Evolutionary conservation across 2,888 invertebrate genomes (phyloP), one percentile per base, ranked within the genome.

Genomic region (Macrophya annulata): DNA sequence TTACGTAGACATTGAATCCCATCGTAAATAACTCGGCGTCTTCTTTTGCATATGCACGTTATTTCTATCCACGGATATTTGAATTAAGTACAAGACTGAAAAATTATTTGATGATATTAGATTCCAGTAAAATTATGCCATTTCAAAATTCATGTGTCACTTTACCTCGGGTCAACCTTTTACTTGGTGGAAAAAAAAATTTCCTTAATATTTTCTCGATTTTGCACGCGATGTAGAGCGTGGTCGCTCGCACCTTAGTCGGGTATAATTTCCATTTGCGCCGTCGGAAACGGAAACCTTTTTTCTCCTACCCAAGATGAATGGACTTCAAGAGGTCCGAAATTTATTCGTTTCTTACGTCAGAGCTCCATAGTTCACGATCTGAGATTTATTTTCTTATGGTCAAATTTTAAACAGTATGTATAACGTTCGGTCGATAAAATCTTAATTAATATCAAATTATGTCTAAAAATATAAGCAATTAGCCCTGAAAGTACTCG

Each of bases 231-330:
- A 71, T 40, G 71, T 40, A n/a, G 15, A n/a, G 15, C 31, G 21
- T 40, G 71, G 62, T 12, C 25, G 25, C 62, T 25, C 6, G 37
- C 40, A 71, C 71, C 37, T 37, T 71, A 5, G 71, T 40, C n/a
- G 71, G 71, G 40, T 71, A 71, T 71, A 71, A 71, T 40, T 31
- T 71, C 71, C 71, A 71, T 71, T 71, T 40, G 71, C n/a, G 2
- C 37, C 37, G 40, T 71, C 71, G 40, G 71, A 71, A 71, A 40
- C 71, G 37, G n/a, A 40, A 71, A 40, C 71, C 71, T 37, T 71
- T 40, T 71, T 71, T 71, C 31, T 71, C 40, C 4, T 71, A 15
- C 40, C 71, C 15, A 71, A 71, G 71, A 71, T 71, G 71, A 71
- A 71, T 71, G 71, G 71, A 71, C 37, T 71, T 71, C 40, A 71